Conservation (phyloP, 2,797 vertebrate genomes). For the Denticeps clupeoides region DNA sequence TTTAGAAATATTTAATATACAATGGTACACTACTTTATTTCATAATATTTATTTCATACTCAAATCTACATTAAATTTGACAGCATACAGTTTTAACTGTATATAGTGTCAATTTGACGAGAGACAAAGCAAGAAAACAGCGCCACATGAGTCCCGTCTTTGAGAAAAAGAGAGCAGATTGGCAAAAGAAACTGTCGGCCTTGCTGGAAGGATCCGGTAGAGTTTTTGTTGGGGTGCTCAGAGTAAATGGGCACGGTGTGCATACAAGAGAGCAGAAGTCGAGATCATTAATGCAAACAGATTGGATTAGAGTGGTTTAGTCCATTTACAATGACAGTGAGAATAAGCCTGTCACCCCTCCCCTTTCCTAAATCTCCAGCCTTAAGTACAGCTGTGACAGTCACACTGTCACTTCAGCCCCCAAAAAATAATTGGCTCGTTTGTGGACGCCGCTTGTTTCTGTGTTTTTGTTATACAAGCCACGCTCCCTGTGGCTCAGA, state of each 20-base stretch:
- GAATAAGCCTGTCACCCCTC: slow-evolving; percentile 19
- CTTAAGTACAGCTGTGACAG: slow-evolving; percentile 12
- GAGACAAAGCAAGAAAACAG: slow-evolving; percentile 5
- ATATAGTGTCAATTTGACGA: too few relatives aligned
- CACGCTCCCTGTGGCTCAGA: too few relatives aligned
- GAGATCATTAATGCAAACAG: slow-evolving; percentile 29
- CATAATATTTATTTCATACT: too few relatives aligned
- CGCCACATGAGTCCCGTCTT: slow-evolving; percentile 11
- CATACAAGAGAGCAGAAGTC: slow-evolving; percentile 22
- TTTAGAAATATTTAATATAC: too few relatives aligned
- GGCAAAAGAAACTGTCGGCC: slow-evolving; percentile 26
- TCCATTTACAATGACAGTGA: slow-evolving; percentile 21
- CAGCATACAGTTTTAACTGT: too few relatives aligned
- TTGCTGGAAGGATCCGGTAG: slow-evolving; percentile 13
- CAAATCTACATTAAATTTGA: too few relatives aligned
- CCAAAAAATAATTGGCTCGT: too few relatives aligned
- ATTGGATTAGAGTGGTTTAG: slow-evolving; percentile 28
- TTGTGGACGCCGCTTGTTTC: too few relatives aligned
- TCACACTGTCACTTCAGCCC: too few relatives aligned
- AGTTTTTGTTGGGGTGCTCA: slow-evolving; percentile 17
- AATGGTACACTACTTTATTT: too few relatives aligned
- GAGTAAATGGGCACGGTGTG: slow-evolving; percentile 18
- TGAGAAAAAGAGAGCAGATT: slow-evolving; percentile 44
- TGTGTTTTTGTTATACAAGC: too few relatives aligned
- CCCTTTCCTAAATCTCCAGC: slow-evolving; percentile 13